phyloP scores from a whole-genome alignment of 2,797 vertebrate species.

The Microctenopoma steveboyesi region DNA sequence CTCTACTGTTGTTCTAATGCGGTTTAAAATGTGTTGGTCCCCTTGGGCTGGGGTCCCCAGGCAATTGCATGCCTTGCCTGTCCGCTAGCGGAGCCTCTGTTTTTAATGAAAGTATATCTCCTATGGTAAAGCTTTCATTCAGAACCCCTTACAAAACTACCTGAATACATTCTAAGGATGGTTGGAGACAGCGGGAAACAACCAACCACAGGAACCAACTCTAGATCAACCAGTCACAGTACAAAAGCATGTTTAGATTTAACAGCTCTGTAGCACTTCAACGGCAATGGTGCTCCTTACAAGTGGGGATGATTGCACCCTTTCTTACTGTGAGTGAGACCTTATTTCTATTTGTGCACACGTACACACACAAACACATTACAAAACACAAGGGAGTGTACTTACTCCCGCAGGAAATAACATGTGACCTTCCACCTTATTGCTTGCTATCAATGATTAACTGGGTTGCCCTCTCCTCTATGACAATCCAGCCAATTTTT shows the following conservation, averaged over 20 bases:
- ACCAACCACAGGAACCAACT: constrained; percentile 38
- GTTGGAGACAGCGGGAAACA: constrained; percentile 24
- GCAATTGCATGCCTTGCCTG: too few species aligned
- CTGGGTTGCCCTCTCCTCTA: constrained; percentile 41
- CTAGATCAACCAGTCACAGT: constrained; percentile 42
- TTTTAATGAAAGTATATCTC: constrained; percentile 4
- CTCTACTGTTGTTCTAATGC: too few species aligned
- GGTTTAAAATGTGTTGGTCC: too few species aligned
- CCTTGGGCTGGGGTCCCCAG: too few species aligned
- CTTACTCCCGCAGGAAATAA: constrained; percentile 30
- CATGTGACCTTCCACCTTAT: constrained; percentile 52
- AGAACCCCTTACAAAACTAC: constrained; percentile 20
- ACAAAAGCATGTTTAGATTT: constrained; percentile 43
- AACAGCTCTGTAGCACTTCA: constrained; percentile 30
- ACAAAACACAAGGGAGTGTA: constrained; percentile 23
- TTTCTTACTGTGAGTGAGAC: constrained; percentile 33
- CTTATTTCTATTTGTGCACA: constrained; percentile 26
- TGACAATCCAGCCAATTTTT: constrained; percentile 40
- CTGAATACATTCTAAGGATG: constrained; percentile 35
- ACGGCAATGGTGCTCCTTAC: constrained; percentile 13
- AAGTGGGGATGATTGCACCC: constrained; percentile 34
- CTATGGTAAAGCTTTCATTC: constrained; percentile 11
- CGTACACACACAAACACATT: constrained; percentile 9
- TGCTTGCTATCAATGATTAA: constrained; percentile 49
- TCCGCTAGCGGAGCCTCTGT: too few species aligned